Evolutionary conservation across 2,888 invertebrate genomes (phyloP), one percentile per base, ranked within the genome.

Genomic region (Pardosa pseudoannulata): DNA sequence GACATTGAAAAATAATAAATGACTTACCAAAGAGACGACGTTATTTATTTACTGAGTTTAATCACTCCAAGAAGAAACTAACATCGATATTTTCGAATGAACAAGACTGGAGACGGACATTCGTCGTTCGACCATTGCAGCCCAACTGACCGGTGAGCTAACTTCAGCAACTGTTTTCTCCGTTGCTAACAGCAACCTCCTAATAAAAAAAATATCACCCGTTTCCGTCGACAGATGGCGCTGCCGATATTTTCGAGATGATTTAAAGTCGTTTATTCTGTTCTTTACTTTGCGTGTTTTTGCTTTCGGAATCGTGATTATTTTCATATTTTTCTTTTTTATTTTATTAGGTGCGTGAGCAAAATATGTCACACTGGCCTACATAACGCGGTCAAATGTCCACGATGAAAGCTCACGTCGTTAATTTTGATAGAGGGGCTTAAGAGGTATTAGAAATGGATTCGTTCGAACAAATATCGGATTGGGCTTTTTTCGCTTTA

Each of bases 131-230:
- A 19, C 7, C 36, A 68, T 50, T 73, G 29, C 28, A 68, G 19
- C 65, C 36, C 46, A 64, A 72, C 29, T 31, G 19, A 32, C 62
- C 65, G 67, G 65, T 50, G 31, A 50, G 29, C 73, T 56, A 72
- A 73, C 39, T 78, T 64, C 31, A 56, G 41, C 29, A 56, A 72
- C 36, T 78, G 83, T 85, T 85, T 71, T 78, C 62, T 29, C 28
- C 64, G 83, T 85, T 31, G 32, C 83, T 75, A 67, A 85, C 56
- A 72, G 78, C 78, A 85, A 78, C 83, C 78, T 65, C 39, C 29
- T 23, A 19, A 56, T 31, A 64, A 70, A 27, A 39, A 46, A 32
- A 29, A n/a, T n/a, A n/a, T n/a, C n/a, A 46, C 13, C 16, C 16
- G 23, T 72, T 85, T 73, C n/a, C 36, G 27, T 46, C 50, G 29